A percentile compares a stretch with the other conserved stretches of the same genome.
phyloP scores from a whole-genome alignment of 2,888 invertebrate species.

The Adela reaumurella region DNA sequence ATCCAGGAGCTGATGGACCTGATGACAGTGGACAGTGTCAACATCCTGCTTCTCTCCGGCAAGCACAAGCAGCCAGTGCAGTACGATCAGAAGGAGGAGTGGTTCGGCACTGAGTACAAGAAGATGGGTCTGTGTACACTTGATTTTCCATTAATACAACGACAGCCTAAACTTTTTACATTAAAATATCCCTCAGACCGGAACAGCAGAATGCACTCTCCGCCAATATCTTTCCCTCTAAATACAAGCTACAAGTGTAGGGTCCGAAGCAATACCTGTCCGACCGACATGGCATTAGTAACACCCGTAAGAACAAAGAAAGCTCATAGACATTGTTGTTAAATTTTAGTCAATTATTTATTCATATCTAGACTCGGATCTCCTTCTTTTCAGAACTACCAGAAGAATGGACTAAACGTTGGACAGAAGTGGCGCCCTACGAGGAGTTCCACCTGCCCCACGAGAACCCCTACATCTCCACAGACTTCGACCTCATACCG shows the following conservation, averaged over 20 bases:
- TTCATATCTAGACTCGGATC: no score
- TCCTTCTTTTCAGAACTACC: constrained; percentile 56
- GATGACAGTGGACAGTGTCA: constrained; percentile 63
- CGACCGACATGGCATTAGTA: no score
- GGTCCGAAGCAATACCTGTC: no score
- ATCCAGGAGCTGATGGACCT: constrained; percentile 58
- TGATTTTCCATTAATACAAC: no score
- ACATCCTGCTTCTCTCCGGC: constrained; percentile 67
- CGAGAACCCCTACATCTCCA: constrained; percentile 69
- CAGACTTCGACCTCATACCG: constrained; percentile 62
- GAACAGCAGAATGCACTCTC: no score
- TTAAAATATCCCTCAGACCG: no score
- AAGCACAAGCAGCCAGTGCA: constrained; percentile 43
- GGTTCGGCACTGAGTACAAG: constrained; percentile 81
- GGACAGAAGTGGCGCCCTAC: constrained; percentile 56
- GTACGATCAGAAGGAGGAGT: constrained; percentile 69
- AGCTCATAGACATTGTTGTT: no score
- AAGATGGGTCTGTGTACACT: constrained; percentile 41
- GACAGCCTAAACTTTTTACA: no score
- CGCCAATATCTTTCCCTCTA: no score
- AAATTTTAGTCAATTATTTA: no score
- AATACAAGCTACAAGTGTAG: no score
- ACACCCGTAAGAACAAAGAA: no score
- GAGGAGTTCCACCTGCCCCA: constrained; percentile 64
- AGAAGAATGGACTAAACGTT: constrained; percentile 57